phyloP scores from a whole-genome alignment of 2,113 vertebrate genomes.

The Agapornis roseicollis region DNA sequence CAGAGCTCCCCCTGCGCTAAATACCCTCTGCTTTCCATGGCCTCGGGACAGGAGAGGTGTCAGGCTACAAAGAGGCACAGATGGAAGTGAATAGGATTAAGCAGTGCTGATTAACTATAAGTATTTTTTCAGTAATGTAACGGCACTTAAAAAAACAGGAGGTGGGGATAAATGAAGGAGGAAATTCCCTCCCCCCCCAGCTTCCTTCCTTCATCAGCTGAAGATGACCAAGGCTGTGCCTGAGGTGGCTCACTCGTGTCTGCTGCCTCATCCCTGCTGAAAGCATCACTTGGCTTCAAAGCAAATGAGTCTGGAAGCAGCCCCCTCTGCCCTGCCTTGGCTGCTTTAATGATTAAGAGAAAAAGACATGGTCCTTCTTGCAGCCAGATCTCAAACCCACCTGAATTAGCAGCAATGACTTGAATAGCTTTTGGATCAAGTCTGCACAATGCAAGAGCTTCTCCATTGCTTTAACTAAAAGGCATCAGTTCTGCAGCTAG shows the following conservation, averaged over 20 bases:
- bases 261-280: not conserved
- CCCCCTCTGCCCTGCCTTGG: not conserved
- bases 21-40: not conserved
- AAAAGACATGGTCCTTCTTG: not conserved
- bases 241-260: not conserved
- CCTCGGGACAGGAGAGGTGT: slow-evolving; percentile 36
- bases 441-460: not conserved
- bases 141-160: not conserved
- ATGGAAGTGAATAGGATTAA: slow-evolving; percentile 45
- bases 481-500: not conserved
- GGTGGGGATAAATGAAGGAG: not conserved
- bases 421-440: not conserved
- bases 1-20: not conserved
- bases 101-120: slow-evolving; percentile 24
- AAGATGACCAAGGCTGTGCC: not conserved
- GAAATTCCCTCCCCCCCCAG: not conserved
- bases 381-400: not conserved
- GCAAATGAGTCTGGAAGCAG: not conserved
- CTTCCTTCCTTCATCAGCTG: not conserved
- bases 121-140: slow-evolving; percentile 38
- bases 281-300: not conserved
- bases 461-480: not conserved
- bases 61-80: slow-evolving; percentile 46
- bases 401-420: not conserved
- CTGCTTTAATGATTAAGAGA: not conserved